Conservation (phyloP, 1,140 invertebrate genomes). For the Solenopsis fugax region DNA sequence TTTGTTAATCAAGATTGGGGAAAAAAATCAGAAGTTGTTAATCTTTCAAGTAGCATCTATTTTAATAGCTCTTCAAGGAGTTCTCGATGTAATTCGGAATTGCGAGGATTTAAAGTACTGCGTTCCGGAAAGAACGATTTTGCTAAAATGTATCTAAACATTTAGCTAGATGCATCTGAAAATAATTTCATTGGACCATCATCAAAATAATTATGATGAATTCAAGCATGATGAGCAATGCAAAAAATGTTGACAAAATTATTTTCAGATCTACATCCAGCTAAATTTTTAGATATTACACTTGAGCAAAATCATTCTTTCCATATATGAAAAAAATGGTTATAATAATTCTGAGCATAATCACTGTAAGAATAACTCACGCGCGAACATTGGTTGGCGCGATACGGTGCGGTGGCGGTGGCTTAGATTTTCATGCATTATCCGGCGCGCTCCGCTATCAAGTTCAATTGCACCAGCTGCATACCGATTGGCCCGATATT, state of each 20-base stretch:
- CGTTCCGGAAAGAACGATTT: too few relatives aligned
- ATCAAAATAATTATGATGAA: too few relatives aligned
- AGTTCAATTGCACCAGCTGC: constrained; percentile 42
- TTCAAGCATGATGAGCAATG: too few relatives aligned
- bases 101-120: not conserved
- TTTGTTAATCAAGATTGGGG: not conserved
- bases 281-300: too few relatives aligned
- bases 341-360: not conserved
- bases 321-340: too few relatives aligned
- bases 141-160: too few relatives aligned
- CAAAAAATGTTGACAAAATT: too few relatives aligned
- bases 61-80: not conserved
- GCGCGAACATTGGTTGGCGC: not conserved
- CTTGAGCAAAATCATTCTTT: too few relatives aligned
- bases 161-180: too few relatives aligned
- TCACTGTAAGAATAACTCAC: not conserved
- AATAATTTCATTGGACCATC: too few relatives aligned
- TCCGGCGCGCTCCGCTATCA: constrained; percentile 29
- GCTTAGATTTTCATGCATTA: constrained; percentile 52
- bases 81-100: not conserved
- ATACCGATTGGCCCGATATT: constrained; percentile 53
- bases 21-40: not conserved
- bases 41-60: not conserved
- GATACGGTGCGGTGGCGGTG: not conserved
- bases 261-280: too few relatives aligned